phyloP scores from a whole-genome alignment of 2,888 invertebrate genomes.

The Notodonta ziczac region DNA sequence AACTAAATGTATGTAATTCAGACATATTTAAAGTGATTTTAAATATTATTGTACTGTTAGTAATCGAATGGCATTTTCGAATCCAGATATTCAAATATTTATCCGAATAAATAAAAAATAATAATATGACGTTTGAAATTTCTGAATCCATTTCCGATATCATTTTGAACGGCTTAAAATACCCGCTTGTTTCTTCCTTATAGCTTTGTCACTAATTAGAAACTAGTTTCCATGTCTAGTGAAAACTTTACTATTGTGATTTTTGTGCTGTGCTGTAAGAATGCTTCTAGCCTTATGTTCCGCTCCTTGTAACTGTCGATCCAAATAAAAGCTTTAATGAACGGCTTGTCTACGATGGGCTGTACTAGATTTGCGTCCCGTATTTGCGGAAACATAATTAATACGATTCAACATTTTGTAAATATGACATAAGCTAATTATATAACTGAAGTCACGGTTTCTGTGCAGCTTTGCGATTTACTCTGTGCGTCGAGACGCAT shows the following conservation, averaged over 20 bases:
- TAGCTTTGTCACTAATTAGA: constrained; percentile 10
- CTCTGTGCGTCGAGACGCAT: no score
- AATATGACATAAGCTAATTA: constrained; percentile 7
- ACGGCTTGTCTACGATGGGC: constrained; percentile 15
- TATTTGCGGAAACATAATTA: background rate
- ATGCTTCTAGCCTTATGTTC: constrained; percentile 34
- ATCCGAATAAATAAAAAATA: no score
- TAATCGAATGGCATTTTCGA: no score
- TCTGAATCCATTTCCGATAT: no score
- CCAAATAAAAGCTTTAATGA: constrained; percentile 48
- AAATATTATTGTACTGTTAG: no score
- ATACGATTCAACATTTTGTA: constrained; percentile 7
- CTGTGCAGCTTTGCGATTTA: no score
- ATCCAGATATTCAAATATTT: no score
- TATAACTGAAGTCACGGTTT: background rate
- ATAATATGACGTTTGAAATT: no score
- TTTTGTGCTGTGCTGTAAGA: constrained; percentile 30
- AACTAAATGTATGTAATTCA: no score
- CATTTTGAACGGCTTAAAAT: no score
- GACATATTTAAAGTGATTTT: no score
- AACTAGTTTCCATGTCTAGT: constrained; percentile 12
- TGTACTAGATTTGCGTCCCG: background rate
- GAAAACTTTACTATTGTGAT: constrained; percentile 20
- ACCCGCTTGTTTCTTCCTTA: background rate
- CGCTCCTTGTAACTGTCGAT: constrained; percentile 25